phyloP scores from a whole-genome alignment of 2,113 vertebrate species.

The Theropithecus gelada region DNA sequence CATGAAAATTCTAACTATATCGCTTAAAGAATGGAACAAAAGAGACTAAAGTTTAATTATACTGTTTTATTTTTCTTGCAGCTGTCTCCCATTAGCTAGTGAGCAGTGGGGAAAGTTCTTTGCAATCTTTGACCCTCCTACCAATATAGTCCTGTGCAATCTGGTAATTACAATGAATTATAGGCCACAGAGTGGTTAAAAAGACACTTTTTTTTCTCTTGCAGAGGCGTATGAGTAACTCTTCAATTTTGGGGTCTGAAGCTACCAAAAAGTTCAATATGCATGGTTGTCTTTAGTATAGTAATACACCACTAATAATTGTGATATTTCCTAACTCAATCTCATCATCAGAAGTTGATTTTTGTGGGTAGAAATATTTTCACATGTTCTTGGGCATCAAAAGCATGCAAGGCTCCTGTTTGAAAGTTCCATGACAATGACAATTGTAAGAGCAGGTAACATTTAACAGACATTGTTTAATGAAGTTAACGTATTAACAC shows the following conservation, averaged over 20 bases:
- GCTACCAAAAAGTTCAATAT: constrained; percentile 51
- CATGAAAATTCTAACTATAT: constrained; percentile 61
- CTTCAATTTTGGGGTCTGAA: constrained; percentile 31
- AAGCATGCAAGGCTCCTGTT: not conserved
- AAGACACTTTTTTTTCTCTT: constrained; percentile 15
- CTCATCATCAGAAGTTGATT: not conserved
- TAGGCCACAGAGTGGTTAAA: constrained; percentile 63
- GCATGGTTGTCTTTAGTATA: not conserved
- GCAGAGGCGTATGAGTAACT: constrained; percentile 57
- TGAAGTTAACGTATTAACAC: not conserved
- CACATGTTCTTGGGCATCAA: not conserved
- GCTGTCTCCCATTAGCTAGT: constrained; percentile 70
- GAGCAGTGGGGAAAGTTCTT: constrained; percentile 59
- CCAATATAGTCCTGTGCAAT: constrained; percentile 63
- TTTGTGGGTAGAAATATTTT: not conserved
- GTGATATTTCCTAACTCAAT: not conserved
- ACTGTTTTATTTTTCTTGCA: constrained; percentile 75
- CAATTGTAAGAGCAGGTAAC: not conserved
- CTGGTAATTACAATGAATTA: constrained; percentile 76
- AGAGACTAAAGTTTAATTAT: constrained; percentile 75
- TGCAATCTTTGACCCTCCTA: constrained; percentile 75
- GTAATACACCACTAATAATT: not conserved
- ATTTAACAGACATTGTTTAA: not conserved
- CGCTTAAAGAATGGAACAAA: constrained; percentile 51
- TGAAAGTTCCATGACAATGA: not conserved